Conservation (phyloP, 2,888 invertebrate genomes). For the Polydrusus cervinus region DNA sequence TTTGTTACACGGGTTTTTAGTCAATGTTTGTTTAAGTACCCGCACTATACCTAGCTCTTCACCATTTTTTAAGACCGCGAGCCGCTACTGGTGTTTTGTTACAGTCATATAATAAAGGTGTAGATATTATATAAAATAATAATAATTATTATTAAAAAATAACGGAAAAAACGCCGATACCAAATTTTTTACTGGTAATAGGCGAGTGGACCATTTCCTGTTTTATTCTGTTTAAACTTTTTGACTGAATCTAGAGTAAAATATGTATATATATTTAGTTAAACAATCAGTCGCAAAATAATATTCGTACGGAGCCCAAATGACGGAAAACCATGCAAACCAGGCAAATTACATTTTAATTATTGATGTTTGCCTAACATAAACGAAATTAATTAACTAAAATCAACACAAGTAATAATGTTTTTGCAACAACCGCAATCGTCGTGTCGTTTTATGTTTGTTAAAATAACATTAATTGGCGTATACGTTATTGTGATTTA, state of each 20-base stretch:
- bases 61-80: too few species aligned
- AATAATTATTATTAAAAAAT: too few species aligned
- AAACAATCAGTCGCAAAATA: constrained; percentile 17
- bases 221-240: too few species aligned
- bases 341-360: constrained; percentile 52
- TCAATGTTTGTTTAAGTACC: too few species aligned
- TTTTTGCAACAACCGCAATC: constrained; percentile 36
- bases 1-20: too few species aligned
- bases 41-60: too few species aligned
- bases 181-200: too few species aligned
- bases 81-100: too few species aligned
- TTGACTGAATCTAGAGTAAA: neutral
- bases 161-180: too few species aligned
- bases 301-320: neutral
- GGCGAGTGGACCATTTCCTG: too few species aligned
- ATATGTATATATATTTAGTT: neutral
- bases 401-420: constrained; percentile 44
- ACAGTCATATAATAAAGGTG: too few species aligned
- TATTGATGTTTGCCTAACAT: constrained; percentile 51
- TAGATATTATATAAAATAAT: too few species aligned
- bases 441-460: constrained; percentile 37
- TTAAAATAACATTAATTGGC: constrained; percentile 40
- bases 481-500: neutral
- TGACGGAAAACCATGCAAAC: constrained; percentile 18
- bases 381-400: constrained; percentile 52